phyloP scores from a whole-genome alignment of 2,113 vertebrate species.

The Fregata magnificens region DNA sequence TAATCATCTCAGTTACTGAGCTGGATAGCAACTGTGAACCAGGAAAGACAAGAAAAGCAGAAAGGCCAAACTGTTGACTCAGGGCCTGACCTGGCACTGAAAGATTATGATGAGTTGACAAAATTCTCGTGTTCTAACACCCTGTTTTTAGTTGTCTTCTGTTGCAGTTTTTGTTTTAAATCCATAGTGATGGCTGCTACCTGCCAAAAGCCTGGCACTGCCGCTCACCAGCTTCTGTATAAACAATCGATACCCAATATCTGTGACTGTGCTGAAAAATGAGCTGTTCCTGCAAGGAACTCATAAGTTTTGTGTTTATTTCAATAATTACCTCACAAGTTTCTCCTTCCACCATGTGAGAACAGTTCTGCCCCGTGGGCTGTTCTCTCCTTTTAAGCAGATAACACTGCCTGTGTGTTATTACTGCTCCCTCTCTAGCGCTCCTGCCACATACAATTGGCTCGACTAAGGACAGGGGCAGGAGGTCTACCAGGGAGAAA shows the following conservation, averaged over 20 bases:
- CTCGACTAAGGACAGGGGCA: background rate
- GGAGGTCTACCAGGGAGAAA: background rate
- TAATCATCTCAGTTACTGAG: background rate
- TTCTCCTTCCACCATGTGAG: background rate
- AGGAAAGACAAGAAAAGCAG: background rate
- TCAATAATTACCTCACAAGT: background rate
- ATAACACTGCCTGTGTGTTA: fast-evolving
- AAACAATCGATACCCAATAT: background rate
- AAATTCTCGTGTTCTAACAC: background rate
- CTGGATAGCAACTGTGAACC: background rate
- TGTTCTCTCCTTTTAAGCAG: background rate
- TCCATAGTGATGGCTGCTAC: background rate
- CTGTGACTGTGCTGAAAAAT: background rate
- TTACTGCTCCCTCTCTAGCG: background rate
- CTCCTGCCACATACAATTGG: background rate
- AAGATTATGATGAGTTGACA: background rate
- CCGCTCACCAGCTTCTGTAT: background rate
- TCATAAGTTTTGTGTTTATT: background rate
- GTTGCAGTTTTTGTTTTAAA: background rate
- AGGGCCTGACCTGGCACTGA: background rate
- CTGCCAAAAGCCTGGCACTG: background rate
- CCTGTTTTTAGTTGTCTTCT: background rate
- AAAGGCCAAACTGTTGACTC: background rate
- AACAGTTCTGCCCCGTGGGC: background rate
- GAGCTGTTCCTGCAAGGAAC: background rate